Base-by-base conservation (phyloP, 1,140 invertebrate genomes). In the Mamestra configurata region DNA sequence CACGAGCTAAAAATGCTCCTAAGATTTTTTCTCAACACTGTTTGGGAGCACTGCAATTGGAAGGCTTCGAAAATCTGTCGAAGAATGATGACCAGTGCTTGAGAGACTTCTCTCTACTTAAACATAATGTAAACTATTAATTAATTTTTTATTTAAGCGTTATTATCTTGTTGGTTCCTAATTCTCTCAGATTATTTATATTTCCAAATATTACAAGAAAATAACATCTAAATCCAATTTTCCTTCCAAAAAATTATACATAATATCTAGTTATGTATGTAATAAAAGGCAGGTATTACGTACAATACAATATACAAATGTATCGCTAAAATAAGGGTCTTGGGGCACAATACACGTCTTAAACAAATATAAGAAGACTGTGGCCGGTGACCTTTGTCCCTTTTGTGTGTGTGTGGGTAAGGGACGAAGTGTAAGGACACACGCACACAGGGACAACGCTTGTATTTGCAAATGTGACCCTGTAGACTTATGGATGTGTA, bases 341-440 rank as follows among this genome's bases (percentile, higher is more conserved):
- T 76, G 77, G 86, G 84, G 72, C 72, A 89, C 89, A 90, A 92
- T 93, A 91, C 87, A 88, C 84, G 90, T 90, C 91, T 94, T 93
- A 92, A 93, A 93, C 93, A 94, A 94, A 94, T 93, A 93, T 93
- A 93, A 93, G 92, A 93, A 93, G 88, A 84, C 85, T 86, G 85
- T 90, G 91, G 91, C 89, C 86, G 90, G 91, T 90, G 93, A 92
- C 92, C 93, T 93, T 91, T 93, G 91, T 90, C 90, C 89, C 88
- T 88, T 89, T 87, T 72, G 53, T 66, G 64, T 51, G 6, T 76
- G 91, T 93, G 92, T 92, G 92, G 18, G 91, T 92, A 92, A 92
- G 89, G 93, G 92, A 90, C 91, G 86, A 80, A 73, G 80, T 31
- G 83, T 90, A 68, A 46, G 57, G 78, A 90, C 82, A 81, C 88